A percentile compares a stretch with the other conserved stretches of the same genome.
Conservation (phyloP, 2,113 vertebrate species). For the Calypte anna region DNA sequence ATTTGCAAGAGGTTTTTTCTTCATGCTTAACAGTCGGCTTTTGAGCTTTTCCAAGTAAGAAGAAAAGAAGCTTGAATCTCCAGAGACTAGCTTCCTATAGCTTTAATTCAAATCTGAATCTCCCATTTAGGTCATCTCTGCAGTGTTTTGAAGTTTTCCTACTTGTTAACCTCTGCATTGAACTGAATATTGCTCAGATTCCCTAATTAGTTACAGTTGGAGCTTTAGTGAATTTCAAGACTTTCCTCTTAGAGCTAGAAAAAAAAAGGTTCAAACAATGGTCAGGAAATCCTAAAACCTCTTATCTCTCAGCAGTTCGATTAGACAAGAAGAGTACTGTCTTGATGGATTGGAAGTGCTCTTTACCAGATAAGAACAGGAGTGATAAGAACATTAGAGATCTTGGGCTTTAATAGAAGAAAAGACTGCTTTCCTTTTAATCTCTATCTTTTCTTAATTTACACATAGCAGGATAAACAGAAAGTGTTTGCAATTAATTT, state of each 20-base stretch:
- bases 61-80: constrained; percentile 50
- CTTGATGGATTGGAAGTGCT: constrained; percentile 51
- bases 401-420: not conserved
- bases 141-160: constrained; percentile 67
- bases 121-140: constrained; percentile 65
- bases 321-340: constrained; percentile 64
- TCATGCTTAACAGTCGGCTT: constrained; percentile 36
- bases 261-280: constrained; percentile 70
- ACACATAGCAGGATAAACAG: not conserved
- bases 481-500: constrained; percentile 36
- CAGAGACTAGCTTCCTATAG: constrained; percentile 41
- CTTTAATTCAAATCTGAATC: constrained; percentile 66
- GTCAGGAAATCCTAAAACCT: constrained; percentile 65
- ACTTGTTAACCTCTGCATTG: constrained; percentile 72
- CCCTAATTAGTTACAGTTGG: constrained; percentile 74
- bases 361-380: constrained; percentile 48
- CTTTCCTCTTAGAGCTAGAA: constrained; percentile 56
- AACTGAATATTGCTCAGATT: constrained; percentile 71
- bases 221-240: constrained; percentile 66
- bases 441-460: constrained; percentile 20
- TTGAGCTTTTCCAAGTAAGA: constrained; percentile 56
- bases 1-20: not conserved
- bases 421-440: constrained; percentile 20
- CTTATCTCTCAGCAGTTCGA: constrained; percentile 63
- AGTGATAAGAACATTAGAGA: constrained; percentile 49